Evolutionary conservation across 2,113 vertebrate genomes (phyloP).

Genomic region (Pterophyllum scalare): DNA sequence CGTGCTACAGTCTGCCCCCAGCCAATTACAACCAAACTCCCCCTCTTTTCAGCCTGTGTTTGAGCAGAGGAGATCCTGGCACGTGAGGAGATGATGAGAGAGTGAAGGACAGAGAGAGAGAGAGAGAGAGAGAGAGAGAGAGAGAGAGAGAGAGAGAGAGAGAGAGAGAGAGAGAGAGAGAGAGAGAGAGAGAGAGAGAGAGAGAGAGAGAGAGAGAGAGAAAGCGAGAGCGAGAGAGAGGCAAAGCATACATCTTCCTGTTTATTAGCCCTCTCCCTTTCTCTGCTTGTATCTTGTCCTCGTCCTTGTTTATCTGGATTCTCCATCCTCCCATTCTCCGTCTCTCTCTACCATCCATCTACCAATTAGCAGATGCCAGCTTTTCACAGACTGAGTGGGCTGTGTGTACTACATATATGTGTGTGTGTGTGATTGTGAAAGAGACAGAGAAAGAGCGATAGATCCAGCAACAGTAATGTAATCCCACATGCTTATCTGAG

Average conservation of each 20-base stretch:
- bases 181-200: background rate
- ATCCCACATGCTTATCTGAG: slow-evolving; percentile 54
- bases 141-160: background rate
- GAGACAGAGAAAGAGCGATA: background rate
- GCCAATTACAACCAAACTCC: slow-evolving; percentile 65
- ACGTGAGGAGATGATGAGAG: slow-evolving; percentile 42
- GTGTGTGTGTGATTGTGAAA: background rate
- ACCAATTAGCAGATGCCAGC: slow-evolving; percentile 46
- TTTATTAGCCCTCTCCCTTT: background rate
- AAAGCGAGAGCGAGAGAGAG: background rate
- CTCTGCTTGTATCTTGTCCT: slow-evolving; percentile 6
- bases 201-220: background rate
- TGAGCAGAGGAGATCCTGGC: slow-evolving; percentile 46
- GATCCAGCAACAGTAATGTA: slow-evolving; percentile 40
- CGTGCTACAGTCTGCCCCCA: slow-evolving; percentile 57
- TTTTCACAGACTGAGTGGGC: slow-evolving; percentile 3
- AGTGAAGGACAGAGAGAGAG: background rate
- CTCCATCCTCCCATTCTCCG: slow-evolving; percentile 9
- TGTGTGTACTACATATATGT: background rate
- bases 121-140: background rate
- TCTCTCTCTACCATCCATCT: slow-evolving; percentile 20
- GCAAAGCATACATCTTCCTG: background rate
- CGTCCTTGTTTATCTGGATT: slow-evolving; percentile 27
- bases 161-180: background rate
- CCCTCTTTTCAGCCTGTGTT: slow-evolving; percentile 33